Conservation (phyloP, 1,140 invertebrate species). For the Pseudomyrmex flavicornis region DNA sequence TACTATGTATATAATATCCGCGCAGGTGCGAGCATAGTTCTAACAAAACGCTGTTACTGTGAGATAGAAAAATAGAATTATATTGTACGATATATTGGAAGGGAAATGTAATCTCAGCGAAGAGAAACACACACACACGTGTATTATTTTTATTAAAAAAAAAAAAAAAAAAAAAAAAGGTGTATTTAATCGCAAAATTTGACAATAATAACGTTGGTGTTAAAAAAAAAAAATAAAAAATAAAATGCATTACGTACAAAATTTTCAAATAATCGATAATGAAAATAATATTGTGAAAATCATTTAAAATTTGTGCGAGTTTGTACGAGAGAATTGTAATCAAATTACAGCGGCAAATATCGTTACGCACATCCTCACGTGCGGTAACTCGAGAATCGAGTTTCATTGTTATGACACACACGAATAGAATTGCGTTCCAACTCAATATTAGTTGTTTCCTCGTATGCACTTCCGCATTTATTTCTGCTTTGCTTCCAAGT, state of each 20-base stretch:
- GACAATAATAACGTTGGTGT: neutral
- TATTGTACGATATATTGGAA: neutral
- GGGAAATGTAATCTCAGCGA: neutral
- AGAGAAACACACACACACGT: too few relatives aligned
- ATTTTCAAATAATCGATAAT: neutral
- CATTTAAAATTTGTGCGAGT: neutral
- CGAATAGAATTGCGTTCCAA: constrained; percentile 19
- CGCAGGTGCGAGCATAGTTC: neutral
- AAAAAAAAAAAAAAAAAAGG: too few relatives aligned
- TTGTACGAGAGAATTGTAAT: neutral
- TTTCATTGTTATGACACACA: constrained; percentile 4
- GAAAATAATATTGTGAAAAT: neutral
- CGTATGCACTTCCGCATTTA: constrained; percentile 16
- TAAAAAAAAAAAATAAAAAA: neutral
- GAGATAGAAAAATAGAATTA: constrained; percentile 15
- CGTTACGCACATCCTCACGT: constrained; percentile 4
- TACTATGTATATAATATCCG: neutral
- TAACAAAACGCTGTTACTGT: neutral
- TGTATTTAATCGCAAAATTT: neutral
- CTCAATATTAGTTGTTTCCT: neutral
- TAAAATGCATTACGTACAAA: neutral
- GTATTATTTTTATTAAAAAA: too few relatives aligned
- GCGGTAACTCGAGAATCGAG: constrained; percentile 5
- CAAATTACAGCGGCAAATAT: constrained; percentile 7
- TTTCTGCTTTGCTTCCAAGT: constrained; percentile 30